Conservation (phyloP, 1,140 invertebrate genomes). For the Saccostrea echinata region DNA sequence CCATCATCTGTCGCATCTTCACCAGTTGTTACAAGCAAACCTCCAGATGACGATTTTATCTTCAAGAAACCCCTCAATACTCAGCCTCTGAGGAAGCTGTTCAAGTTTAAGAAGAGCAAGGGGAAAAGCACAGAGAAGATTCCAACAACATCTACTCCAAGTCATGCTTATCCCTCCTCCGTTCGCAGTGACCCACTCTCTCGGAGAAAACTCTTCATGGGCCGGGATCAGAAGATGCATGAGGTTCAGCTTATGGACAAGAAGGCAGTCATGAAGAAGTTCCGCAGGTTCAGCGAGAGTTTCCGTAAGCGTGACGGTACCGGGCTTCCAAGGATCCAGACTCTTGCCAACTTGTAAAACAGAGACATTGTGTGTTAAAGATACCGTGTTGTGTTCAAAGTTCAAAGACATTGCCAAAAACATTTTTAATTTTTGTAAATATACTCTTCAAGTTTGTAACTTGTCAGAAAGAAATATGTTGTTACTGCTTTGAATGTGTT, state of each 20-base stretch:
- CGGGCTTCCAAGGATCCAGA: conserved; percentile 67
- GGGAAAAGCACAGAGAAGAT: conserved; percentile 60
- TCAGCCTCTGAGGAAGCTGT: conserved; percentile 61
- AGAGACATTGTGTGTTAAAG: not conserved
- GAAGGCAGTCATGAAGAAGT: conserved; percentile 72
- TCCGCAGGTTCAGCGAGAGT: conserved; percentile 71
- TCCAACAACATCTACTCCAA: conserved; percentile 59
- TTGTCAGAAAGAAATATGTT: not conserved
- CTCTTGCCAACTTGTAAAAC: conserved; percentile 70
- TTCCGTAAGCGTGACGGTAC: conserved; percentile 68
- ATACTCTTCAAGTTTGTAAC: not conserved
- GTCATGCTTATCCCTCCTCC: conserved; percentile 50
- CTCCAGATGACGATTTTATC: conserved; percentile 50
- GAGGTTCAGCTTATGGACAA: conserved; percentile 72
- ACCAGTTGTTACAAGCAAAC: conserved; percentile 54
- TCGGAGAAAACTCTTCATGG: conserved; percentile 64
- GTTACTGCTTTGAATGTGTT: not conserved
- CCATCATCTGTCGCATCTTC: conserved; percentile 48
- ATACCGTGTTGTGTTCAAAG: conserved; percentile 1
- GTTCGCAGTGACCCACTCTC: conserved; percentile 60
- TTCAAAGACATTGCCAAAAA: conserved; percentile 1
- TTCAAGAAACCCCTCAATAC: conserved; percentile 70
- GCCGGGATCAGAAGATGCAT: conserved; percentile 39
- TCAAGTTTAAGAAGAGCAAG: conserved; percentile 60
- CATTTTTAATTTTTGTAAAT: conserved; percentile 32